phyloP scores from a whole-genome alignment of 2,113 vertebrate species.

The Coptodon bakossiorum region DNA sequence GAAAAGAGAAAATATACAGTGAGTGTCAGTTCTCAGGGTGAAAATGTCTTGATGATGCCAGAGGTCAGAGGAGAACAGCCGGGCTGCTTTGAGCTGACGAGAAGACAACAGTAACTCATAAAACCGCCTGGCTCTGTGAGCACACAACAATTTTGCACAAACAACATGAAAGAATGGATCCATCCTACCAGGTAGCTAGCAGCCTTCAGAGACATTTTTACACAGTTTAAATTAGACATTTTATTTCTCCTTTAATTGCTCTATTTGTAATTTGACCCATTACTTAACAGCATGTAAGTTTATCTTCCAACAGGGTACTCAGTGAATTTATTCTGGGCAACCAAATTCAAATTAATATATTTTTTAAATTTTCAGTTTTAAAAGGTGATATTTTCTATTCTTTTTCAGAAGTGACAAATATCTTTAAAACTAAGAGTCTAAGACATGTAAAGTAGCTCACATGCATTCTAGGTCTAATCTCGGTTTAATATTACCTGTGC shows the following conservation, averaged over 20 bases:
- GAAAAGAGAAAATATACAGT: neutral
- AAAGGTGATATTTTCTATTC: neutral
- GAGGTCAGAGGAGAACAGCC: neutral
- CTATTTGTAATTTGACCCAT: neutral
- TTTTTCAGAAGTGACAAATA: neutral
- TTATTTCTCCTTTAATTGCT: neutral
- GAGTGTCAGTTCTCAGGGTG: rapidly evolving
- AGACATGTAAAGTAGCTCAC: neutral
- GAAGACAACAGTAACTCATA: neutral
- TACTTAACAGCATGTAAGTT: neutral
- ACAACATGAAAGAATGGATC: neutral
- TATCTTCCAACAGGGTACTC: neutral
- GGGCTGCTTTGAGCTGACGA: neutral
- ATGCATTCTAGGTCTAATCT: neutral
- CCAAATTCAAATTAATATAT: neutral
- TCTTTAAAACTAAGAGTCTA: neutral
- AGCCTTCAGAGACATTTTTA: neutral
- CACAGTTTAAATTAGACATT: neutral
- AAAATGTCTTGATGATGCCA: neutral
- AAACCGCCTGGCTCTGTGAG: neutral
- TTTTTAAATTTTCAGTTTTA: neutral
- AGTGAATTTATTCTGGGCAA: neutral
- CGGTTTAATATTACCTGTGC: conserved; percentile 74
- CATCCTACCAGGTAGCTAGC: neutral
- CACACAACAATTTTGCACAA: neutral